Percentiles rank a stretch among this genome's conserved stretches.
Conservation (phyloP, 37 sponge, comb jelly and placozoan species). For the Corticium candelabrum region DNA sequence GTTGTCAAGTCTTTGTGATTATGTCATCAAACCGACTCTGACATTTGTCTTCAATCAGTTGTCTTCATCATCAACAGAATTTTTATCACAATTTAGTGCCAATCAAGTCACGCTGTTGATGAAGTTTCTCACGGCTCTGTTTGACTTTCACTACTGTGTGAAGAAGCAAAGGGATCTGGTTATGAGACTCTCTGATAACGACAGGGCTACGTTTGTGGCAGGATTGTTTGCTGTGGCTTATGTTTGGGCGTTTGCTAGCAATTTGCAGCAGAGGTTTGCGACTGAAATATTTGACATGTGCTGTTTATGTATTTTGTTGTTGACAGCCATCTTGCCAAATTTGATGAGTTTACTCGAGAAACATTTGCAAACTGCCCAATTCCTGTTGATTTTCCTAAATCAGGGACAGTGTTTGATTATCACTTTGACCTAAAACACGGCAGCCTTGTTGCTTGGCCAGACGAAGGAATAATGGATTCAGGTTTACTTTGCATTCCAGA, state of each 20-base stretch:
- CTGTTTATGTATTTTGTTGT: too few relatives aligned
- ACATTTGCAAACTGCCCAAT: neutral
- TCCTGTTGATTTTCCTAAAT: neutral
- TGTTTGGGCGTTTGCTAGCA: neutral
- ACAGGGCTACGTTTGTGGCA: neutral
- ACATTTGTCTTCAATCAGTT: neutral
- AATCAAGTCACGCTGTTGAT: too few relatives aligned
- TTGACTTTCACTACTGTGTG: neutral
- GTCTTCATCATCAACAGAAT: neutral
- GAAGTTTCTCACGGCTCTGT: neutral
- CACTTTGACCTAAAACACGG: neutral
- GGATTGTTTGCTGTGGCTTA: neutral
- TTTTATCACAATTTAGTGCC: too few relatives aligned
- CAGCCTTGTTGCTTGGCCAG: neutral
- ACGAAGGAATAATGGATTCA: neutral
- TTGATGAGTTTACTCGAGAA: neutral
- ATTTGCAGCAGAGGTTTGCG: too few relatives aligned
- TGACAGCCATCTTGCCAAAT: neutral
- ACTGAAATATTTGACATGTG: too few relatives aligned
- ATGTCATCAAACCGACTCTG: neutral
- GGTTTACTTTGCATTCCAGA: neutral
- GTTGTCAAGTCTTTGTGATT: neutral
- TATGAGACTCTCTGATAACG: neutral
- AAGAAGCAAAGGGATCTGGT: neutral
- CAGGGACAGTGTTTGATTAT: neutral